A percentile compares a stretch with the other conserved stretches of the same genome.
These are phyloP conservation scores for Mus pahari DNA, from an alignment of 2,113 vertebrate species.

Conservation along the genomic window DNA sequence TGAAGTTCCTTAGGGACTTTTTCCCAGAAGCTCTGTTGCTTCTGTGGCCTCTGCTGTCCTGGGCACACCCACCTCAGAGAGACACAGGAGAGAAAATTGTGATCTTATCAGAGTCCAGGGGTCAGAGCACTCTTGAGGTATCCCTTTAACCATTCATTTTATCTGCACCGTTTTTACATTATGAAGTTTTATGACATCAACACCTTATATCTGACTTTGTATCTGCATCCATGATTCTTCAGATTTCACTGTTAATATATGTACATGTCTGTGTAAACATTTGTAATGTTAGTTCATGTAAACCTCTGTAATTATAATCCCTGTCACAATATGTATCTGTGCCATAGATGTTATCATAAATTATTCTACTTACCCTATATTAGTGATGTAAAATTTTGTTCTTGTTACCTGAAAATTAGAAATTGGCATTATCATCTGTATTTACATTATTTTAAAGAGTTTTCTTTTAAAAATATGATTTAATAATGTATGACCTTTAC, in stretches of 20 bases:
- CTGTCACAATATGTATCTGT: not conserved
- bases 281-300: too few relatives aligned
- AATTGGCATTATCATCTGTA: not conserved
- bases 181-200: not conserved
- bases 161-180: not conserved
- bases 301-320: not conserved
- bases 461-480: not conserved
- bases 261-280: not conserved
- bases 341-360: not conserved
- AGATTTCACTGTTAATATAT: not conserved
- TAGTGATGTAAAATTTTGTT: not conserved
- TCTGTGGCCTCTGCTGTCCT: too few relatives aligned
- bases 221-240: not conserved
- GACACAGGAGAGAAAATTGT: too few relatives aligned
- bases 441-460: not conserved
- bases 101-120: too few relatives aligned
- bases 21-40: too few relatives aligned
- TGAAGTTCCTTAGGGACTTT: too few relatives aligned
- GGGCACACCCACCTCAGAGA: too few relatives aligned
- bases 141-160: not conserved
- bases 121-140: too few relatives aligned
- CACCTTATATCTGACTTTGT: not conserved
- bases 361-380: not conserved
- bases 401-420: not conserved
- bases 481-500: not conserved